Conservation (phyloP, 2,797 vertebrate species). For the Scolopax bukidnonensis region DNA sequence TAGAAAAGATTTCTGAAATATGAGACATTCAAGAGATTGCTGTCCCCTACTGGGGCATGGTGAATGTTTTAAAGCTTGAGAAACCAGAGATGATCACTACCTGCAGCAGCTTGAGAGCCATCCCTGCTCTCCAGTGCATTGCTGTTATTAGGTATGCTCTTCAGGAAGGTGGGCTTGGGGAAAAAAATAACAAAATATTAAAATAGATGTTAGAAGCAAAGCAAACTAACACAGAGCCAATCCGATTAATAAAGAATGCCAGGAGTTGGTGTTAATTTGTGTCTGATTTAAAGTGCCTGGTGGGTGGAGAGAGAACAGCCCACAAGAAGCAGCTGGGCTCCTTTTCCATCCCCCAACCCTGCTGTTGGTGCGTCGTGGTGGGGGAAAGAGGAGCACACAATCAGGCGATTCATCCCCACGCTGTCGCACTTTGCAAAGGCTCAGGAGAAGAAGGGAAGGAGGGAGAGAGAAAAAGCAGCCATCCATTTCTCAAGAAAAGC, state of each 20-base stretch:
- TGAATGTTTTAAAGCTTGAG: neutral
- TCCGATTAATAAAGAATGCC: conserved; percentile 45
- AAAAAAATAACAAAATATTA: neutral
- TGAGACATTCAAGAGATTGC: neutral
- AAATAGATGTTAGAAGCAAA: conserved; percentile 53
- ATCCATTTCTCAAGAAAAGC: neutral
- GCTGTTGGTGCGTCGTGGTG: conserved; percentile 46
- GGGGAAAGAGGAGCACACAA: conserved; percentile 55
- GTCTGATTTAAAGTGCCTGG: conserved; percentile 71
- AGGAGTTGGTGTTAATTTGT: conserved; percentile 67
- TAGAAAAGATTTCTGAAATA: neutral
- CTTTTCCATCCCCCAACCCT: conserved; percentile 70
- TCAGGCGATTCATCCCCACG: conserved; percentile 55
- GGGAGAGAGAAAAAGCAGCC: neutral
- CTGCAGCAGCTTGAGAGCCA: neutral
- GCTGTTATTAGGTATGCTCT: neutral
- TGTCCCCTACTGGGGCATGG: neutral
- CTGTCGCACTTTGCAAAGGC: conserved; percentile 4
- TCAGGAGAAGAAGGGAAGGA: conserved; percentile 10
- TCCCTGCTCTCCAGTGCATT: neutral
- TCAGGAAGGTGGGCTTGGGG: neutral
- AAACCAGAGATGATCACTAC: neutral
- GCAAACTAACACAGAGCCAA: conserved; percentile 30
- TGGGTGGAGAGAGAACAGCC: conserved; percentile 73
- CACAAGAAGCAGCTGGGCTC: conserved; percentile 73